These are phyloP conservation scores for Octodon degus DNA, from an alignment of 2,113 vertebrate species.

Conservation along the genomic window DNA sequence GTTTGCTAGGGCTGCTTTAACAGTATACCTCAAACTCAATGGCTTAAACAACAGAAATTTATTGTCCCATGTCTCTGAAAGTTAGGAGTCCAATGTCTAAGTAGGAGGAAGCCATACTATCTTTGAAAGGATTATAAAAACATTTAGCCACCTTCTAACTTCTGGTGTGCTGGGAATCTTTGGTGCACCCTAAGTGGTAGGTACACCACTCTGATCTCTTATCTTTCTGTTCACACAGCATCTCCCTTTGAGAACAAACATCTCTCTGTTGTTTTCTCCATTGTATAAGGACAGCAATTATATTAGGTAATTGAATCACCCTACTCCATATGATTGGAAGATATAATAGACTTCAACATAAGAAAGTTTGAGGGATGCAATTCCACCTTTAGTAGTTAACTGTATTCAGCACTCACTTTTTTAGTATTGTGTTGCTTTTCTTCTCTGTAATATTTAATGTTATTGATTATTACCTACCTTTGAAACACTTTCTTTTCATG, in stretches of 20 bases:
- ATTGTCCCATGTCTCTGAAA: background rate
- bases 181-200: background rate
- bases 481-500: constrained; percentile 12
- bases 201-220: background rate
- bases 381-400: background rate
- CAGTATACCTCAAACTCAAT: background rate
- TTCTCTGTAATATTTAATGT: background rate
- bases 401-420: background rate
- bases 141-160: background rate
- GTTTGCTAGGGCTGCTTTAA: background rate
- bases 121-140: background rate
- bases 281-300: background rate
- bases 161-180: background rate
- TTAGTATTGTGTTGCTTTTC: background rate
- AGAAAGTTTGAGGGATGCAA: background rate
- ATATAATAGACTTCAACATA: background rate
- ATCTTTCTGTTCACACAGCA: background rate
- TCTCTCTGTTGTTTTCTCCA: background rate
- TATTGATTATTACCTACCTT: background rate
- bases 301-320: background rate
- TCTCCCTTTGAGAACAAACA: background rate
- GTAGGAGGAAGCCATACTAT: background rate
- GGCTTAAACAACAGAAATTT: background rate
- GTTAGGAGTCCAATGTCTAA: background rate
- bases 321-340: background rate